Conservation (phyloP, 2,113 vertebrate species). For the Antechinus flavipes region DNA sequence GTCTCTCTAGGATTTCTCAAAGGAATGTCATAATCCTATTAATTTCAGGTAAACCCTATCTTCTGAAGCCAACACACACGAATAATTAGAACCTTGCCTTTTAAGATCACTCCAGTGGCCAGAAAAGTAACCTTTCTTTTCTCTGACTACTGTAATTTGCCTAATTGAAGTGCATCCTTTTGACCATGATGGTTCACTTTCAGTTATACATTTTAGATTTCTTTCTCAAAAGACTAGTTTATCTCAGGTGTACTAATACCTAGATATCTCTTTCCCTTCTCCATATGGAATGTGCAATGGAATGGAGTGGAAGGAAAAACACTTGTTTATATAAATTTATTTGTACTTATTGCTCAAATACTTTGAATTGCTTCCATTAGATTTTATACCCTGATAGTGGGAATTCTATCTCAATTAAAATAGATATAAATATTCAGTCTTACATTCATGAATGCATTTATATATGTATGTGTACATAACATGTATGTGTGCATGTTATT, state of each 20-base stretch:
- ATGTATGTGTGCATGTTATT: no score
- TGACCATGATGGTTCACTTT: conserved; percentile 48
- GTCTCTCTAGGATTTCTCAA: conserved; percentile 21
- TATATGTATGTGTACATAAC: no score
- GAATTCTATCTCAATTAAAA: background rate
- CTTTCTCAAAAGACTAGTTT: conserved; percentile 38
- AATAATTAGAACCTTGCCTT: conserved; percentile 28
- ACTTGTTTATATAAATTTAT: conserved; percentile 16
- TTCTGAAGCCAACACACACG: background rate
- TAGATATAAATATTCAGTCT: no score
- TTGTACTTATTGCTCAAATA: conserved; percentile 45
- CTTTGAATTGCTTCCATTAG: background rate
- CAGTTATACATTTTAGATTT: conserved; percentile 22
- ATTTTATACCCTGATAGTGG: background rate
- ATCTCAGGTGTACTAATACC: conserved; percentile 12
- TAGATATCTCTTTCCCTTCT: background rate
- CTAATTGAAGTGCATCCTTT: conserved; percentile 43
- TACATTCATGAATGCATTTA: no score
- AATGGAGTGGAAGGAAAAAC: conserved; percentile 55
- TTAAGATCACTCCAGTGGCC: background rate
- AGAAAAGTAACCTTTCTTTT: background rate
- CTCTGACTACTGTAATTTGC: conserved; percentile 17
- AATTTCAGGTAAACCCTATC: conserved; percentile 21
- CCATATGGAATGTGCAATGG: background rate
- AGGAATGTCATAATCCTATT: conserved; percentile 14